A percentile compares a stretch with the other conserved stretches of the same genome.
phyloP scores from a whole-genome alignment of 2,113 vertebrate genomes.

The Psophia crepitans region DNA sequence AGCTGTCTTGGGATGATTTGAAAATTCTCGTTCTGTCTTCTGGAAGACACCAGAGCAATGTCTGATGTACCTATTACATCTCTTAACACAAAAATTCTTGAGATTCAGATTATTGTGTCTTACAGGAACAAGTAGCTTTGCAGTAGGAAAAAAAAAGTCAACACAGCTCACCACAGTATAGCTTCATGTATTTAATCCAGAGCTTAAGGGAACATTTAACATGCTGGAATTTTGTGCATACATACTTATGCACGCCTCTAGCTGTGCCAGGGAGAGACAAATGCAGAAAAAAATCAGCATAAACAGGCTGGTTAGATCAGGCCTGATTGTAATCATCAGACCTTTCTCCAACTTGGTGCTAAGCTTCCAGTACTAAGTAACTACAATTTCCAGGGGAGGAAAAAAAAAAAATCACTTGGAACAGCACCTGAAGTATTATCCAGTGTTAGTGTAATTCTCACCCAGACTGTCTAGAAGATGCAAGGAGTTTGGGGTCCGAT shows the following conservation, averaged over 20 bases:
- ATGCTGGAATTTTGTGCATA: not conserved
- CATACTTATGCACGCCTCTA: not conserved
- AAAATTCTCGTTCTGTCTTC: not conserved
- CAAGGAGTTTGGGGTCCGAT: not conserved
- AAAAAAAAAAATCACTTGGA: not conserved
- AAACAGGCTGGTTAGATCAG: not conserved
- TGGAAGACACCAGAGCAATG: not conserved
- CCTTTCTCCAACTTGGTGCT: not conserved
- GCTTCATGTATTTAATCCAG: not conserved
- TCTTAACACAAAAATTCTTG: not conserved
- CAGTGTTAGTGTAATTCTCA: not conserved
- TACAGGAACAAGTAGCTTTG: not conserved
- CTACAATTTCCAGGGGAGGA: not conserved
- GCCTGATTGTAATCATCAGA: not conserved
- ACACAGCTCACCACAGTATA: not conserved
- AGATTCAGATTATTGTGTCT: not conserved
- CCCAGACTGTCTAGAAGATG: not conserved
- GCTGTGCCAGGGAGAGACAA: not conserved
- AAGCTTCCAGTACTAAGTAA: not conserved
- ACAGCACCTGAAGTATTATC: not conserved
- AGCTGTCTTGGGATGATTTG: not conserved
- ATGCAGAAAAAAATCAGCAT: not conserved
- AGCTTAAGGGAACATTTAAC: not conserved
- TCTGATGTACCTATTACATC: not conserved
- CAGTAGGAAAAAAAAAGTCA: not conserved